A percentile compares a stretch with the other conserved stretches of the same genome.
Evolutionary conservation across 2,797 vertebrate genomes (phyloP).

Genomic region (Garrulus glandarius): DNA sequence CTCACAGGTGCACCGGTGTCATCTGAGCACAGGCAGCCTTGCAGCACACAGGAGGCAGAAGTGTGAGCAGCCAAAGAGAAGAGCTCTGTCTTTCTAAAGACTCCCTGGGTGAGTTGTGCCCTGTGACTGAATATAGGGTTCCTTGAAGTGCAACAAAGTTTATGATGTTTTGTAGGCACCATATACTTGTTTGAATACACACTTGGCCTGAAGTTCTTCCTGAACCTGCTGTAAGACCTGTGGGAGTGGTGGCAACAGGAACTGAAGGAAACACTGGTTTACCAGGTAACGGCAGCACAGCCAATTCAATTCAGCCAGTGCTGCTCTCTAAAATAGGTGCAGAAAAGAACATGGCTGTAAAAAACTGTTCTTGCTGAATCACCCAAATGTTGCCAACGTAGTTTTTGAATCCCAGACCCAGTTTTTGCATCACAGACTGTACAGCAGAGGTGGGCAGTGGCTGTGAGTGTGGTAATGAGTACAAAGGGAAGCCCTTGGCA

Average conservation of each 20-base stretch:
- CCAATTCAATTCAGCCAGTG: not conserved
- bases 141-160: not conserved
- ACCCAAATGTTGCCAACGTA: not conserved
- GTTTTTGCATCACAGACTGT: not conserved
- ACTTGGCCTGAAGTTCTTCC: not conserved
- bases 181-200: not conserved
- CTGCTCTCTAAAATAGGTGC: not conserved
- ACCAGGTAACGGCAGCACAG: not conserved
- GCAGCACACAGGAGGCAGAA: rapidly evolving
- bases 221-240: not conserved
- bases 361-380: not conserved
- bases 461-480: not conserved
- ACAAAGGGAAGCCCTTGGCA: not conserved
- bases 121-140: not conserved
- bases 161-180: not conserved
- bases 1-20: not conserved
- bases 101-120: not conserved
- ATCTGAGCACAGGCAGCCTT: not conserved
- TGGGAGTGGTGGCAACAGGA: not conserved
- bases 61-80: not conserved
- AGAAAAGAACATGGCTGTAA: not conserved
- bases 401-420: not conserved
- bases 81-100: not conserved
- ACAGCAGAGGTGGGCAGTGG: not conserved
- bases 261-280: not conserved